Percentiles rank a stretch among this genome's conserved stretches.
Evolutionary conservation across 2,888 invertebrate species (phyloP).

Genomic region (Eupithecia dodoneata): DNA sequence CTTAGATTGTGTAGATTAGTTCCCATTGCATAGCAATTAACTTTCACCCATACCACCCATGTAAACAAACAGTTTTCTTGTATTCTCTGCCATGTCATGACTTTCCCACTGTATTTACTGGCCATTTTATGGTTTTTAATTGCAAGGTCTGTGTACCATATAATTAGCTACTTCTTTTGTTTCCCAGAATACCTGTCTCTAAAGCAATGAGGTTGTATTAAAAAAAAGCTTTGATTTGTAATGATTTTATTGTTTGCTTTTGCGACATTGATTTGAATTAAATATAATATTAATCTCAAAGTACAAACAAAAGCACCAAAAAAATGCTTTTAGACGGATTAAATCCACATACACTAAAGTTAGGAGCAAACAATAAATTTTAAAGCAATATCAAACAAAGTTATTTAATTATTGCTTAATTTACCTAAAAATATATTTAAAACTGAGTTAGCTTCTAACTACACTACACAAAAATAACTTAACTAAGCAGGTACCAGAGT

Average conservation of each 20-base stretch:
- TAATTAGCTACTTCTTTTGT: background rate
- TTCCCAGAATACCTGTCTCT: background rate
- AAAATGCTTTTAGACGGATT: conserved; percentile 30
- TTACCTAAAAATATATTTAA: background rate
- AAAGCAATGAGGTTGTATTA: background rate
- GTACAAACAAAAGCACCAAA: conserved; percentile 17
- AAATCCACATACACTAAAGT: conserved; percentile 4
- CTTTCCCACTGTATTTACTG: conserved; percentile 1
- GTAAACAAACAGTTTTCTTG: background rate
- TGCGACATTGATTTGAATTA: conserved; percentile 29
- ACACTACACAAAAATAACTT: background rate
- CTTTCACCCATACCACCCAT: background rate
- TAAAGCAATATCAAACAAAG: background rate
- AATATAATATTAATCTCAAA: conserved; percentile 19
- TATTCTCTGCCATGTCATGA: background rate
- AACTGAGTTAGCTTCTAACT: conserved; percentile 1
- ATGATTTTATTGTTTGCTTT: conserved; percentile 22
- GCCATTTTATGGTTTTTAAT: conserved; percentile 7
- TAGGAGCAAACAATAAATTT: conserved; percentile 6
- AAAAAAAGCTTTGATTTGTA: conserved; percentile 8
- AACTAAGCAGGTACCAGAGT: conserved; percentile 27
- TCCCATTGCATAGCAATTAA: background rate
- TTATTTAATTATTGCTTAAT: conserved; percentile 6
- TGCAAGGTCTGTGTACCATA: background rate
- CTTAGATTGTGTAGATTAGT: background rate